These are phyloP conservation scores for Metaphire vulgaris DNA, from an alignment of 1,140 invertebrate genomes.

Conservation along the genomic window DNA sequence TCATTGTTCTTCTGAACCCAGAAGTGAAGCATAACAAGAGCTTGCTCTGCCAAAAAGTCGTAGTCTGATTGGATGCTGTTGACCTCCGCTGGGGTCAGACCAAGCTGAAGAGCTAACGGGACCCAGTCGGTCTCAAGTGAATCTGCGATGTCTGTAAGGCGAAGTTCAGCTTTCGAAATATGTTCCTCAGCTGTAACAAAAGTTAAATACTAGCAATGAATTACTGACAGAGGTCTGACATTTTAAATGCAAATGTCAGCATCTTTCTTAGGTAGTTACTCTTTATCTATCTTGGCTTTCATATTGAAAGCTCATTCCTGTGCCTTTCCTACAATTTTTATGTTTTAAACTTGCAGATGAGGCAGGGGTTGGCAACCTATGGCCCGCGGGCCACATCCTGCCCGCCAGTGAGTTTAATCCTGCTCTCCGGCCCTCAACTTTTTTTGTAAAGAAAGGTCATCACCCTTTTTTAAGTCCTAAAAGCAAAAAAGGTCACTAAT, in stretches of 20 bases:
- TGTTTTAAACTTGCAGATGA: background rate
- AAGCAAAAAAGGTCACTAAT: too few species aligned
- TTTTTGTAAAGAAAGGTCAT: too few species aligned
- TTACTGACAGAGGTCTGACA: background rate
- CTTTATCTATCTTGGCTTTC: background rate
- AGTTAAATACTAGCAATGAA: background rate
- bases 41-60: conserved; percentile 77
- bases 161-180: conserved; percentile 66
- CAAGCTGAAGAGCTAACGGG: conserved; percentile 67
- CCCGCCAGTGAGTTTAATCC: too few species aligned
- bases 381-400: too few species aligned
- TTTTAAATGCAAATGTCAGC: background rate
- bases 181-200: conserved; percentile 51
- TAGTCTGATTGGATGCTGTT: conserved; percentile 79
- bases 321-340: background rate
- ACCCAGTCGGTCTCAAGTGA: conserved; percentile 87
- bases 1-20: conserved; percentile 69
- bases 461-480: too few species aligned
- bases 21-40: conserved; percentile 82
- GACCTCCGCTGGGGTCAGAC: conserved; percentile 76
- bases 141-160: conserved; percentile 84
- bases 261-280: background rate
- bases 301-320: background rate
- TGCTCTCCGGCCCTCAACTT: background rate
- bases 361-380: too few species aligned